phyloP scores from a whole-genome alignment of 2,113 vertebrate species.

The Arothron firmamentum region DNA sequence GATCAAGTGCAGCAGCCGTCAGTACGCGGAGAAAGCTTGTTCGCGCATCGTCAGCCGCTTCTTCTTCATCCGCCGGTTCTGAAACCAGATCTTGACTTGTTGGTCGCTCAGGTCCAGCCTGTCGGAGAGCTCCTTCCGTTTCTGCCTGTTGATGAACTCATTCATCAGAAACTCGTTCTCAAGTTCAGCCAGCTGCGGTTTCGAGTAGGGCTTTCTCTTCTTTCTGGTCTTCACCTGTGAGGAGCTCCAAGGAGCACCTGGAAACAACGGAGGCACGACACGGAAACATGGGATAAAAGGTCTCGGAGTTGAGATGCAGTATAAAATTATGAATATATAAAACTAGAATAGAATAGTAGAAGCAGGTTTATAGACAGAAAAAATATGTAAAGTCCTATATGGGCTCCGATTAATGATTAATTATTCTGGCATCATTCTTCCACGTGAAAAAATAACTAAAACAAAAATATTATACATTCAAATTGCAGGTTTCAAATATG shows the following conservation, averaged over 20 bases:
- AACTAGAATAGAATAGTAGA: no score
- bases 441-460: no score
- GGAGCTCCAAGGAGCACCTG: conserved; percentile 88
- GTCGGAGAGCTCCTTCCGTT: conserved; percentile 88
- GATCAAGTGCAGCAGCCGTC: conserved; percentile 64
- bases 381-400: no score
- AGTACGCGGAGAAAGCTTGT: conserved; percentile 79
- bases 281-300: neutral
- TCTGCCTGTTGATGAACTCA: conserved; percentile 94
- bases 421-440: no score
- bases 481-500: no score
- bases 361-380: no score
- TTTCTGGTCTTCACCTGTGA: conserved; percentile 84
- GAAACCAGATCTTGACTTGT: conserved; percentile 83
- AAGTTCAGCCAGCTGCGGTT: conserved; percentile 89
- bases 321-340: no score
- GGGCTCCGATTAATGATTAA: no score
- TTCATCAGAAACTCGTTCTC: conserved; percentile 91
- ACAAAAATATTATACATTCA: no score
- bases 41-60: conserved; percentile 89
- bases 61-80: conserved; percentile 92
- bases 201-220: conserved; percentile 94
- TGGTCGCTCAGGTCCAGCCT: conserved; percentile 85
- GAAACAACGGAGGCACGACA: conserved; percentile 14
- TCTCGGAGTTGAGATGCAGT: neutral